Conservation (phyloP, 2,797 vertebrate genomes). For the Babyrousa celebensis region DNA sequence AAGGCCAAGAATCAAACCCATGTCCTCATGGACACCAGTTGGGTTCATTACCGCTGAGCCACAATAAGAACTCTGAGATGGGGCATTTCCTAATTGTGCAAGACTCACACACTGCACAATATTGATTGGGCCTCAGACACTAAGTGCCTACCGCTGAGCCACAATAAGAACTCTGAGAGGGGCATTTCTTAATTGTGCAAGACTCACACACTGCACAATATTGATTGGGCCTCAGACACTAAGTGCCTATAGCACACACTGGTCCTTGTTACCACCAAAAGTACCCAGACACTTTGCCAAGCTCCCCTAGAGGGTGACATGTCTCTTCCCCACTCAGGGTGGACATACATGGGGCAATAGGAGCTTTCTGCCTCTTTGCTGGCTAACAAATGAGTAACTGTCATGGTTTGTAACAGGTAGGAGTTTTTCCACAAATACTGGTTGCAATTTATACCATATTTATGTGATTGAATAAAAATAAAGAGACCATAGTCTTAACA, state of each 20-base stretch:
- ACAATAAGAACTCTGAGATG: background rate
- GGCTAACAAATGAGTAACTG: background rate
- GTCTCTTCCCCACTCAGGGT: background rate
- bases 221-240: background rate
- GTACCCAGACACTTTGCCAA: background rate
- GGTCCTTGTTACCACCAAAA: background rate
- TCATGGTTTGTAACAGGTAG: background rate
- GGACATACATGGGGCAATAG: background rate
- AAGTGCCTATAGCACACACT: background rate
- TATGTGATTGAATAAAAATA: constrained; percentile 30
- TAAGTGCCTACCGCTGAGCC: background rate
- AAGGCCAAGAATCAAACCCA: no score
- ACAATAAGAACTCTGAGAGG: background rate
- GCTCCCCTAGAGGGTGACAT: background rate
- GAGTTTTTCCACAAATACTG: background rate
- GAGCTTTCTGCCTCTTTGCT: background rate
- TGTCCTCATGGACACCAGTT: no score
- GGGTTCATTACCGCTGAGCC: no score
- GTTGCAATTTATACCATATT: background rate
- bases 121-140: background rate
- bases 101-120: background rate
- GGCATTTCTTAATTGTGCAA: constrained; percentile 41
- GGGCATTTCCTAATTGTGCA: constrained; percentile 40
- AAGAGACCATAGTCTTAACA: background rate
- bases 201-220: background rate